phyloP scores from a whole-genome alignment of 1,140 invertebrate species.

The Streblospio benedicti region DNA sequence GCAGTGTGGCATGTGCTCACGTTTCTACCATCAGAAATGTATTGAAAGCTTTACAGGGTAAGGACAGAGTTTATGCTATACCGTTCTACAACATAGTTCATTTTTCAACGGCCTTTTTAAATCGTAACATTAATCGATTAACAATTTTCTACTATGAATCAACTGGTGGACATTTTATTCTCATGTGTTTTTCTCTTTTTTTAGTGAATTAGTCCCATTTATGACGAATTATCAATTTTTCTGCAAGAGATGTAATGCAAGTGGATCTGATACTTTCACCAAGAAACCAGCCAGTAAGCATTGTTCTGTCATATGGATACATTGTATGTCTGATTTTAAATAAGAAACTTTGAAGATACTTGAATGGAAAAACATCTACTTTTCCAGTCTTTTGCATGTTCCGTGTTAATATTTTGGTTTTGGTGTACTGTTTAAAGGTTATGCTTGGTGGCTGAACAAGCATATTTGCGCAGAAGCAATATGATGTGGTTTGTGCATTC shows the following conservation, averaged over 20 bases:
- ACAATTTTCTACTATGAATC: background rate
- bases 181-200: conserved; percentile 19
- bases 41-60: conserved; percentile 76
- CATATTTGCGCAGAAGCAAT: no score
- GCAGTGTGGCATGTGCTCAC: conserved; percentile 75
- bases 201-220: conserved; percentile 76
- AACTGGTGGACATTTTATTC: conserved; percentile 2
- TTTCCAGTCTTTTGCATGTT: no score
- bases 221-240: conserved; percentile 93
- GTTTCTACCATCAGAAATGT: conserved; percentile 89
- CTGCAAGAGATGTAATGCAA: conserved; percentile 94
- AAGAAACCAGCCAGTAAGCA: conserved; percentile 61
- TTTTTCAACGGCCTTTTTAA: conserved; percentile 6
- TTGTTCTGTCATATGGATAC: no score
- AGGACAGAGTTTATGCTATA: conserved; percentile 4
- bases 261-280: conserved; percentile 49
- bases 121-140: conserved; percentile 3
- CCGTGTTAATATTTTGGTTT: no score
- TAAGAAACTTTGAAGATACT: no score
- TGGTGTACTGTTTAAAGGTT: no score
- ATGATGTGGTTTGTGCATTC: no score
- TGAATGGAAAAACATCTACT: no score
- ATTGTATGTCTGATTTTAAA: no score
- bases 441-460: no score
- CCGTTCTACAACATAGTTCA: background rate